These are phyloP conservation scores for Pteromalus puparum DNA, from an alignment of 1,140 invertebrate species.

Conservation along the genomic window DNA sequence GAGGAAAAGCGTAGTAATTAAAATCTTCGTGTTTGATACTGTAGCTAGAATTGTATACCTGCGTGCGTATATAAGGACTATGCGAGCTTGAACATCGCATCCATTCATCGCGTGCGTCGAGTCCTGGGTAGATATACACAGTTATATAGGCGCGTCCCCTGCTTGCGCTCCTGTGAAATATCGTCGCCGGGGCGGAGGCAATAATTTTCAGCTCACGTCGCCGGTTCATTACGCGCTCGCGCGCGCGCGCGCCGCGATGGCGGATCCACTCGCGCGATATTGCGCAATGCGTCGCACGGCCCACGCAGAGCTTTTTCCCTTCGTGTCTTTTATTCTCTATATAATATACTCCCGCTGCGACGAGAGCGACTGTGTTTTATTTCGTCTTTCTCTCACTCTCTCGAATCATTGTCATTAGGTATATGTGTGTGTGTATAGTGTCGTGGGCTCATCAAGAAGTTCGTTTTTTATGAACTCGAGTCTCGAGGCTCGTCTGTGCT, in stretches of 20 bases:
- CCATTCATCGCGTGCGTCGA: slow-evolving; percentile 5
- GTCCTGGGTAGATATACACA: background rate
- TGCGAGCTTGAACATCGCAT: background rate
- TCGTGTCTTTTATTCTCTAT: slow-evolving; percentile 1
- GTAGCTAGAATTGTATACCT: too few relatives aligned
- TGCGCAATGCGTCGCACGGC: slow-evolving; percentile 53
- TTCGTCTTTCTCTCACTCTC: slow-evolving; percentile 8
- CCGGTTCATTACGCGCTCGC: slow-evolving; percentile 67
- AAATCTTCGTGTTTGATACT: background rate
- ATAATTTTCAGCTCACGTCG: slow-evolving; percentile 9
- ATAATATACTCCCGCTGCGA: slow-evolving; percentile 49
- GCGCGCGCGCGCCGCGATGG: slow-evolving; percentile 65
- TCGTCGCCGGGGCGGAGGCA: slow-evolving; percentile 29
- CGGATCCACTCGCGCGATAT: slow-evolving; percentile 51
- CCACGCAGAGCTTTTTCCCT: slow-evolving; percentile 54
- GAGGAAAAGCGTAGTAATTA: slow-evolving; percentile 12
- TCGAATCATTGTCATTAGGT: slow-evolving; percentile 37
- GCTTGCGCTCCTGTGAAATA: slow-evolving; percentile 18
- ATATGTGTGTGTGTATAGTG: background rate
- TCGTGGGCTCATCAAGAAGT: slow-evolving; percentile 8
- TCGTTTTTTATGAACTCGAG: too few relatives aligned
- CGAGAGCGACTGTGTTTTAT: background rate
- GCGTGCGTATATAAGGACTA: background rate
- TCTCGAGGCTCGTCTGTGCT: background rate
- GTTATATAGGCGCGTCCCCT: background rate